A percentile compares a stretch with the other conserved stretches of the same genome.
Evolutionary conservation across 2,797 vertebrate genomes (phyloP).

Genomic region (Cheirogaleus major): DNA sequence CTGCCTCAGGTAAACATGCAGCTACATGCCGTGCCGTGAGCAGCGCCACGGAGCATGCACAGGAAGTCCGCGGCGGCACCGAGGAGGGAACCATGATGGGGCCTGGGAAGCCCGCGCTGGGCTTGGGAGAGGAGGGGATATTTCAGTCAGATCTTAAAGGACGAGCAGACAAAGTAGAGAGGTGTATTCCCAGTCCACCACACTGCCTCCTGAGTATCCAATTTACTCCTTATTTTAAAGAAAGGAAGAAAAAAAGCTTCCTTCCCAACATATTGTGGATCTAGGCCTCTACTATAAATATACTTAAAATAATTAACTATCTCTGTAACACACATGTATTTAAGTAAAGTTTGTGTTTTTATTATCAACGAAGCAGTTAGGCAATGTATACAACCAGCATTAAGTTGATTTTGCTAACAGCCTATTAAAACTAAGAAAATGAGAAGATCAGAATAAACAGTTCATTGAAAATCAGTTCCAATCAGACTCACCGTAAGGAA

Average conservation of each 20-base stretch:
- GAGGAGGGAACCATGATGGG: not conserved
- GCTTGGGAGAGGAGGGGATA: not conserved
- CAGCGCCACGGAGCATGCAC: rapidly evolving
- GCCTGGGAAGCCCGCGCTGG: not conserved
- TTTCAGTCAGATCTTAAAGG: not conserved
- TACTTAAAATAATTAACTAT: not conserved
- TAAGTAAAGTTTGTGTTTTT: not conserved
- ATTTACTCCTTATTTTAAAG: not conserved
- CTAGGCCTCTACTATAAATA: not conserved
- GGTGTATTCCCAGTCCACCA: not conserved
- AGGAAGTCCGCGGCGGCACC: too few species aligned
- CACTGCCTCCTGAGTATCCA: not conserved
- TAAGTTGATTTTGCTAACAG: not conserved
- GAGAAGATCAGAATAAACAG: not conserved
- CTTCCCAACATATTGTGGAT: not conserved
- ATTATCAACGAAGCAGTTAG: not conserved
- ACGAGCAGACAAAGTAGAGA: not conserved
- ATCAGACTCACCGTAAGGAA: not conserved
- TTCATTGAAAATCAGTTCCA: not conserved
- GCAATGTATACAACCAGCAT: not conserved
- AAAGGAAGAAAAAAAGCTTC: not conserved
- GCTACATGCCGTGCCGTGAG: rapidly evolving
- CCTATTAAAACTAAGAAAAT: conserved; percentile 25
- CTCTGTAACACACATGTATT: not conserved
- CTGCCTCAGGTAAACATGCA: not conserved